Conservation (phyloP, 2,113 vertebrate species). For the Labeo catla region DNA sequence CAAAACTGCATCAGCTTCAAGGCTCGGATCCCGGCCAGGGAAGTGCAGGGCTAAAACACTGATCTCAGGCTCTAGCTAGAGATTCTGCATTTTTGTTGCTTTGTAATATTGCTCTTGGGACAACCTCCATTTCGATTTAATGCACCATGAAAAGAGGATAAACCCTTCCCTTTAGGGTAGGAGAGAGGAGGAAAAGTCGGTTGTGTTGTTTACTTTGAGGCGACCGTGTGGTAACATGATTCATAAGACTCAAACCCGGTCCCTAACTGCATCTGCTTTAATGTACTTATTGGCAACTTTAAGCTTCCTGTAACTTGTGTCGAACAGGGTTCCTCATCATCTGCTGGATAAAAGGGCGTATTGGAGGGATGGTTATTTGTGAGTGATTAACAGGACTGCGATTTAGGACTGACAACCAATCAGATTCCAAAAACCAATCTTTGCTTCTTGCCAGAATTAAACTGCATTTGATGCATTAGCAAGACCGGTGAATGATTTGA, state of each 20-base stretch:
- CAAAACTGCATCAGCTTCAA: slow-evolving; percentile 36
- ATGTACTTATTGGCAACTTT: slow-evolving; percentile 13
- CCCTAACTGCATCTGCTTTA: not conserved
- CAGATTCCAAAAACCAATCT: not conserved
- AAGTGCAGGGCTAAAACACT: slow-evolving; percentile 14
- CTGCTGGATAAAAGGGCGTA: not conserved
- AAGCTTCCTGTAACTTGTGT: slow-evolving; percentile 10
- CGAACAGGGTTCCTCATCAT: not conserved
- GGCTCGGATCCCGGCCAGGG: slow-evolving; percentile 16
- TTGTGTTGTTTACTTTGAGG: slow-evolving; percentile 25
- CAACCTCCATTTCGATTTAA: slow-evolving; percentile 42
- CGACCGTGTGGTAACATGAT: not conserved
- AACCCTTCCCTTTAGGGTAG: slow-evolving; percentile 36
- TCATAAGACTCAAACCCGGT: not conserved
- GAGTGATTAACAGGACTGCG: not conserved
- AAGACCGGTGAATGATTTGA: not conserved
- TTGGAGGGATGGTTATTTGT: not conserved
- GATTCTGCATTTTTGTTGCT: slow-evolving; percentile 30
- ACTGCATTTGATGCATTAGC: not conserved
- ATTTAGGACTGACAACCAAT: not conserved
- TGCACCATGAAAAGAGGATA: slow-evolving; percentile 47
- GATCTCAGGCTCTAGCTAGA: slow-evolving; percentile 31
- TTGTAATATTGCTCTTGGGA: slow-evolving; percentile 26
- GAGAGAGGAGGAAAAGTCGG: slow-evolving; percentile 21
- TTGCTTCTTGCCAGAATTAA: not conserved